Evolutionary conservation across 2,113 vertebrate species (phyloP), one percentile per base, ranked within the genome.

Genomic region (Panurus biarmicus): DNA sequence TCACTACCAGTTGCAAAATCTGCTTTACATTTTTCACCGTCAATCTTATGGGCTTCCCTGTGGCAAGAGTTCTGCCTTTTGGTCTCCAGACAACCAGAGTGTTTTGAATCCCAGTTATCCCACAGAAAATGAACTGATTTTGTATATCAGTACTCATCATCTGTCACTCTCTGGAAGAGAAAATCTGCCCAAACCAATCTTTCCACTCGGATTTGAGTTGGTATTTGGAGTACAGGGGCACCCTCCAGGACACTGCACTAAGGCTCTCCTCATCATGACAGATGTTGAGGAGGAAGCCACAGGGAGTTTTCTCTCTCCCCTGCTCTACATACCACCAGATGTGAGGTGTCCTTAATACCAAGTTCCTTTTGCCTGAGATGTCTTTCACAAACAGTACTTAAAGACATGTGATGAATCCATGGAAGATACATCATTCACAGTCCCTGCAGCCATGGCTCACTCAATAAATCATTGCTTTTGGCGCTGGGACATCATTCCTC

Each of bases 401-500:
- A 79, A 93, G 67, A 35, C 14, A 1, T 40, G 25, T 79, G 86
- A 96, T 95, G 92, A 93, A 82, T 74, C 70, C 2, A 0, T 71
- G 25, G 72, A 88, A 66, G 90, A 95, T 86, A 62, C 78, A 80
- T 51, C 76, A 91, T 88, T 77, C 9, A 2, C 75, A 93, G 80
- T 15, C 54, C 89, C 70, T 71, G 92, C 73, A 95, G 90, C 85
- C 57, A 87, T 47, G 31, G 78, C 78, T 95, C 85, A n/a, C 61
- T 91, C 85, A 81, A 95, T 92, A 95, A 94, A 91, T 92, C 92
- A 78, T 76, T 86, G 78, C 69, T 86, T 91, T 95, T 92, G 94
- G 88, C 65, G 8, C 77, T 84, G 64, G 58, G 67, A 71, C 3
- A 7, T 93, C 90, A 94, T 79, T 90, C 85, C 40, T 95, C 38